A percentile compares a stretch with the other conserved stretches of the same genome.
These are phyloP conservation scores for Onychorhynchus coronatus DNA, from an alignment of 2,113 vertebrate genomes.

Conservation along the genomic window DNA sequence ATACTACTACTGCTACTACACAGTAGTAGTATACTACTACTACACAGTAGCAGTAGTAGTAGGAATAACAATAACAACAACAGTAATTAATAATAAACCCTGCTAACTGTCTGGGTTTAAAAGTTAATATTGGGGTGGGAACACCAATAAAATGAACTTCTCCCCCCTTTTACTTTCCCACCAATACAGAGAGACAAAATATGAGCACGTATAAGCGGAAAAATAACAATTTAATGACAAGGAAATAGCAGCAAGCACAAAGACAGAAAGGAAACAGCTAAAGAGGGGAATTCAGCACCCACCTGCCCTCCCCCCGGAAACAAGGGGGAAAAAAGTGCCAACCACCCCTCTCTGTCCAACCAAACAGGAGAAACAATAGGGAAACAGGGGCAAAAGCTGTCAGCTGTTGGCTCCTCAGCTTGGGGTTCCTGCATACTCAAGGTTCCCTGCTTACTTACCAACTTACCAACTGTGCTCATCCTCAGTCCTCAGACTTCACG, in stretches of 20 bases:
- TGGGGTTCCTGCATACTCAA: not conserved
- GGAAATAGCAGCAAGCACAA: not conserved
- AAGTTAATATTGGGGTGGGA: not conserved
- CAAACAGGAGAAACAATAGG: not conserved
- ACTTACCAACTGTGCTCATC: fast-evolving
- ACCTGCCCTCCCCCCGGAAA: not conserved
- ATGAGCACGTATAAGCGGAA: not conserved
- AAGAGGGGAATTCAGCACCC: not conserved
- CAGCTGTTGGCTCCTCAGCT: not conserved
- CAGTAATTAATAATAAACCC: no score
- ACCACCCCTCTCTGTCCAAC: not conserved
- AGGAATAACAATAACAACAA: not conserved
- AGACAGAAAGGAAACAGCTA: not conserved
- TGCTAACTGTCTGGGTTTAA: not conserved
- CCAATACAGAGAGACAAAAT: not conserved
- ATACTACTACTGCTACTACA: not conserved
- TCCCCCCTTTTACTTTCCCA: not conserved
- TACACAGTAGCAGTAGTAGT: not conserved
- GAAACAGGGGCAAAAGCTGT: not conserved
- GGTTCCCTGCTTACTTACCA: not conserved
- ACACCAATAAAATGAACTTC: not conserved
- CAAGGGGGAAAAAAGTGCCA: not conserved
- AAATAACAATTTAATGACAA: not conserved
- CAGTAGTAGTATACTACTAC: not conserved
- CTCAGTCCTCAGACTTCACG: fast-evolving